Evolutionary conservation across 2,113 vertebrate species (phyloP), one percentile per base, ranked within the genome.

Genomic region (Centropus bengalensis): DNA sequence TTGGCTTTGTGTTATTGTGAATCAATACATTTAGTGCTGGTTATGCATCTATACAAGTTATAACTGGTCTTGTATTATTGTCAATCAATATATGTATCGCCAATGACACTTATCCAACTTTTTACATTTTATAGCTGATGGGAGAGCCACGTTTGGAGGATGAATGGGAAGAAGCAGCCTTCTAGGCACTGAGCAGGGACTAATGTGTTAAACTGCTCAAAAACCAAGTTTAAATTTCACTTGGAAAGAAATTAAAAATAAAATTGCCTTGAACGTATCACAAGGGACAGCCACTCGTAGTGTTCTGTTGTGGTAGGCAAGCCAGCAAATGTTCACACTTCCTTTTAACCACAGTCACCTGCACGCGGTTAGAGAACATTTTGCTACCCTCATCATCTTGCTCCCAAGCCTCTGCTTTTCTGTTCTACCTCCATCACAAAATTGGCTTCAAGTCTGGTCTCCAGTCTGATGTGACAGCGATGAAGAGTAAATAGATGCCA

Each of bases 251-350:
- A 81, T 36, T 70, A 40, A 88, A 69, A 94, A 74, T 74, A 38
- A 91, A 96, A 84, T 88, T 81, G 79, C 76, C 91, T 86, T 28
- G 12, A 91, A 59, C 36, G 52, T 58, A 83, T 68, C 14, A 0
- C 56, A 79, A 59, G 95, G 94, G 89, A 95, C 83, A 88, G 89
- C 84, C 9, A 28, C 78, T 83, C 66, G 1, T 44, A 91, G 69
- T 74, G 91, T 77, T 94, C 91, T 95, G 85, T 88, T 93, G 91
- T 86, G 89, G 85, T 83, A 81, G 88, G 96, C 85, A 81, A 95
- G 95, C 91, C 95, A 96, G 86, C 76, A 91, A 96, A 91, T 56
- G 86, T 96, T 96, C 93, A 92, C 94, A 86, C 91, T 93, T 95
- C 56, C 64, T 74, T 81, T 70, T 86, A 94, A 91, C 91, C 95